Percentiles rank a stretch among this genome's conserved stretches.
Evolutionary conservation across 2,113 vertebrate species (phyloP).

Genomic region (Trachemys scripta): DNA sequence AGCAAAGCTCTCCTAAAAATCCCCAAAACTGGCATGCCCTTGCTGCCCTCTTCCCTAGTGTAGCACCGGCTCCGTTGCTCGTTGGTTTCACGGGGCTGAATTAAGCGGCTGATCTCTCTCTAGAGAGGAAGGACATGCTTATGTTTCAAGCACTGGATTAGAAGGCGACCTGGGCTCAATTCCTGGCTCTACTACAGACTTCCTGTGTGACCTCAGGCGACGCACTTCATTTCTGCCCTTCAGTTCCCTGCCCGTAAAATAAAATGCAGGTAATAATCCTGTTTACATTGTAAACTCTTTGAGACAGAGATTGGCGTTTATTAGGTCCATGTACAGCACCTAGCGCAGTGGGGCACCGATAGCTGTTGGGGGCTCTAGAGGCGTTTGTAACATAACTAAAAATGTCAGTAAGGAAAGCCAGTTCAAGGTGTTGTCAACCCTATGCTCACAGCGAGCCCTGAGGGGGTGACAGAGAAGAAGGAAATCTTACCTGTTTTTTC

Average conservation of each 20-base stretch:
- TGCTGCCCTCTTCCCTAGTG: neutral
- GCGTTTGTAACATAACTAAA: neutral
- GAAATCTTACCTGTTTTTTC: neutral
- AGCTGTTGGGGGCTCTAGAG: neutral
- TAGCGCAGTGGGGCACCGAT: neutral
- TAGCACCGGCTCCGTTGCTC: fast-evolving
- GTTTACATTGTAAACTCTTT: neutral
- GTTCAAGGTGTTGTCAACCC: neutral
- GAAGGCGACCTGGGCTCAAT: neutral
- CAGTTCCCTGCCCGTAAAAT: neutral
- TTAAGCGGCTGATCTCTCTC: neutral
- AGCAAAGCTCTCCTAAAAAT: neutral
- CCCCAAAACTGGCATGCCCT: neutral
- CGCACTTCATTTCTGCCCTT: neutral
- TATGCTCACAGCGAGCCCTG: neutral
- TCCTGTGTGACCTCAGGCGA: neutral
- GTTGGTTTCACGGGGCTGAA: fast-evolving
- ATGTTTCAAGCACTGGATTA: neutral
- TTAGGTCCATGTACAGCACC: neutral
- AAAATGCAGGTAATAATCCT: neutral
- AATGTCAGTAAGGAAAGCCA: slow-evolving; percentile 13
- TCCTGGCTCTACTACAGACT: neutral
- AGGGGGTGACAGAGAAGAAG: neutral
- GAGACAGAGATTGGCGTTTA: neutral
- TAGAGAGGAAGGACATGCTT: neutral